Evolutionary conservation across 2,888 invertebrate species (phyloP).

Genomic region (Luperina testacea): DNA sequence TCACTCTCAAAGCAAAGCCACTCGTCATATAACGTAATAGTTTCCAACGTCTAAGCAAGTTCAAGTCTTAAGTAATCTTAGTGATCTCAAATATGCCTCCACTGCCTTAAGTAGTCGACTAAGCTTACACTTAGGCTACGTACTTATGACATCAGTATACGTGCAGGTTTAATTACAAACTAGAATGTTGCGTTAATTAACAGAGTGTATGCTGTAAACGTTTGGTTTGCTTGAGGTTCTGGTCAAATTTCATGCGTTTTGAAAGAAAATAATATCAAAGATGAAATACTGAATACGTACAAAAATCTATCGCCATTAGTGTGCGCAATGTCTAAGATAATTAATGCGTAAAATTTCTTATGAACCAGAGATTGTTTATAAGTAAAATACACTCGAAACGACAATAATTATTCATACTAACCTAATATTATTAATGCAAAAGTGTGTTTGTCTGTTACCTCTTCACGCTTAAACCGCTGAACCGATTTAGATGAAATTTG

Average conservation of each 20-base stretch:
- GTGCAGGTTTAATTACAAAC: constrained; percentile 38
- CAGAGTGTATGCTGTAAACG: not conserved
- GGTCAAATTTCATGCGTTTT: not conserved
- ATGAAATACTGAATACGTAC: too few relatives aligned
- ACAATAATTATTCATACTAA: too few relatives aligned
- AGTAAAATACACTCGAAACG: too few relatives aligned
- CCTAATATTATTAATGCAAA: too few relatives aligned
- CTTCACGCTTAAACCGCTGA: too few relatives aligned
- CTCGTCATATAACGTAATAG: constrained; percentile 18
- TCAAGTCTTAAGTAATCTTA: constrained; percentile 51
- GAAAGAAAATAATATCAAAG: not conserved
- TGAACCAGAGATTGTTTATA: too few relatives aligned
- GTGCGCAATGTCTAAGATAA: too few relatives aligned
- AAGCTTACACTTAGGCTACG: constrained; percentile 34
- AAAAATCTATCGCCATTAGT: not conserved
- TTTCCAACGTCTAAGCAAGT: constrained; percentile 28
- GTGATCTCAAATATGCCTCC: constrained; percentile 57
- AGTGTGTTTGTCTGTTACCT: too few relatives aligned
- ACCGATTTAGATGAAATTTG: too few relatives aligned
- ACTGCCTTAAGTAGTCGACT: constrained; percentile 52
- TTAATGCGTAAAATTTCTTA: not conserved
- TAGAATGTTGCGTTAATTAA: constrained; percentile 31
- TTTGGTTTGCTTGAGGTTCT: not conserved
- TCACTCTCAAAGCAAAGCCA: constrained; percentile 9
- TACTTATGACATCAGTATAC: constrained; percentile 32